phyloP scores from a whole-genome alignment of 2,888 invertebrate species.

The Phymatocera aterrima region DNA sequence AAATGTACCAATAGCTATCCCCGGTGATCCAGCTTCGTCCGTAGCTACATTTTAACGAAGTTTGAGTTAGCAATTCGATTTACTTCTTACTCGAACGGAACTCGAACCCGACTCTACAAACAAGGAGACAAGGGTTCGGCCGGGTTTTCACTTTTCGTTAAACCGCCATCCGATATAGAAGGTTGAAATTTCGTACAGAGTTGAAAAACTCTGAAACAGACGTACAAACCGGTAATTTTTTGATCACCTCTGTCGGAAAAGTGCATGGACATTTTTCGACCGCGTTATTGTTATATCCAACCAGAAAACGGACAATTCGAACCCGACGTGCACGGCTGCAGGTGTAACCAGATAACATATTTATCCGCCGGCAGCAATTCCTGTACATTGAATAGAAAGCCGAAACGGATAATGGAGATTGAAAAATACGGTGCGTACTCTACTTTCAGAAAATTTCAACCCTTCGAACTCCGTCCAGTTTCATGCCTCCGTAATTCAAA shows the following conservation, averaged over 20 bases:
- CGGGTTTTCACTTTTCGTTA: background rate
- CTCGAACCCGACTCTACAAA: constrained; percentile 6
- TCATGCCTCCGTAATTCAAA: background rate
- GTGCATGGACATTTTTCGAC: background rate
- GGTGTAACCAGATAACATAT: background rate
- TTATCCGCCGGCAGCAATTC: constrained; percentile 10
- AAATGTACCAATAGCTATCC: background rate
- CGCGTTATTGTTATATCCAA: background rate
- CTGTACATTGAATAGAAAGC: background rate
- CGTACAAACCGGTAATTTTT: no score
- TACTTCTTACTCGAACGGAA: constrained; percentile 9
- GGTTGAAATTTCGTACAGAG: background rate
- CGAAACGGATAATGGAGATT: background rate
- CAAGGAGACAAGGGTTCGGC: background rate
- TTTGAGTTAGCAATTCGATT: constrained; percentile 32
- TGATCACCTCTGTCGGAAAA: no score
- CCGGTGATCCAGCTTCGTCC: background rate
- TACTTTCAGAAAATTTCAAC: background rate
- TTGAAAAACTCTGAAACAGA: background rate
- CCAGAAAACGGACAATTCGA: no score
- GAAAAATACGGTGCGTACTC: background rate
- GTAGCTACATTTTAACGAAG: constrained; percentile 23
- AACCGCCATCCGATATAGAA: background rate
- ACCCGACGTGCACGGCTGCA: background rate
- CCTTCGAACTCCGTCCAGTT: background rate